Base-by-base conservation (phyloP, 2,113 vertebrate species). In the Poeciliopsis turrubarensis region DNA sequence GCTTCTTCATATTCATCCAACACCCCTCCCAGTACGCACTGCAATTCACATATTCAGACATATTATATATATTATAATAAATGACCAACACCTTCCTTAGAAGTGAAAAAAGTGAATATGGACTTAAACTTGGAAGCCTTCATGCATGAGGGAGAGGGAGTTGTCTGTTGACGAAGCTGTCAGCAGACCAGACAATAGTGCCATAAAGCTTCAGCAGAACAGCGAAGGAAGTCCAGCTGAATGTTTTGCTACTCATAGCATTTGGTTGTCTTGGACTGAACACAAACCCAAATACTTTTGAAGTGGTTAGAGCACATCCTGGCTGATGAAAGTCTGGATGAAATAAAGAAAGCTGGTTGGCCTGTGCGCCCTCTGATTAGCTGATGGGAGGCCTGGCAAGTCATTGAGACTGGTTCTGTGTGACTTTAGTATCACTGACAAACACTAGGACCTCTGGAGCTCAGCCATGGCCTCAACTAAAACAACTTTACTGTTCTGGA, bases 51-150 rank as follows among this genome's bases (percentile, higher is more conserved):
- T 5, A 60, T 75, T 84, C 78, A 74, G 81, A 68, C 66, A 51
- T 72, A 70, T 77, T 88, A 84, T 89, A 77, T 88, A 89, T 22
- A 86, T 83, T 88, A 88, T 91, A 91, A 93, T 88, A 92, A 89
- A 91, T 81, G 86, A 83, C 84, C 89, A 88, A 86, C 89, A 89
- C 86, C 83, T 91, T 81, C 82, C 82, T 70, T 65, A 79, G 72
- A 44, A 66, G 75, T 29, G 63, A 57, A 63, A 72, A 65, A 74
- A 57, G 17, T 65, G 64, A 81, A 22, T 68, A 57, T 61, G 67
- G 81, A 70, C 41, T 66, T 64, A 80, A 72, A 68, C 83, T 67
- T 90, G 83, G 77, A 86, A 74, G 61, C 51, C 31, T 1, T 80
- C 0, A 15, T 69, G 69, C 69, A 65, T 80, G 67, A 66, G 61